These are phyloP conservation scores for Epirrhoe alternata DNA, from an alignment of 2,888 invertebrate genomes.

Conservation along the genomic window DNA sequence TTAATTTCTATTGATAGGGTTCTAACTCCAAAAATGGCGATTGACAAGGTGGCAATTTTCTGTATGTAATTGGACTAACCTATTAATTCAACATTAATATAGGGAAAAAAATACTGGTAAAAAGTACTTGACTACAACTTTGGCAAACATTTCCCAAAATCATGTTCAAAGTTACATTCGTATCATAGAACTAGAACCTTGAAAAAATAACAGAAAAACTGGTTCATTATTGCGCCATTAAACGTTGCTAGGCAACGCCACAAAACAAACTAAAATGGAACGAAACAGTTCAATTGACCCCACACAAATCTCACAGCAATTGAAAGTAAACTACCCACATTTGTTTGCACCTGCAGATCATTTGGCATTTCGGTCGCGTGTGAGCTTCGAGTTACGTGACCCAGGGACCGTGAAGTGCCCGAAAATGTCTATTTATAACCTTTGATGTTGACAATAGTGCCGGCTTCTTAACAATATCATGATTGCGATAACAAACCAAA, in stretches of 20 bases:
- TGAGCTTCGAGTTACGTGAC: conserved; percentile 33
- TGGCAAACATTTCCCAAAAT: too few relatives aligned
- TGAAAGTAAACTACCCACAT: conserved; percentile 34
- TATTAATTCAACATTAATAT: not conserved
- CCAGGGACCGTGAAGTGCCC: conserved; percentile 24
- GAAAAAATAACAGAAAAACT: too few relatives aligned
- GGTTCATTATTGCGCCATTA: not conserved
- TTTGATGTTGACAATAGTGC: conserved; percentile 27
- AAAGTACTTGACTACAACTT: too few relatives aligned
- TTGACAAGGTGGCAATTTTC: conserved; percentile 8
- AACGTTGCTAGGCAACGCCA: conserved; percentile 24
- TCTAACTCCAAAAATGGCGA: conserved; percentile 1
- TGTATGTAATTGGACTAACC: not conserved
- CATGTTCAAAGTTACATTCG: not conserved
- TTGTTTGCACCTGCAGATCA: conserved; percentile 41
- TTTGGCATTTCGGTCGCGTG: conserved; percentile 46
- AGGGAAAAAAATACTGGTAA: not conserved
- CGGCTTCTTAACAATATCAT: not conserved
- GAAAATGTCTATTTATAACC: conserved; percentile 29
- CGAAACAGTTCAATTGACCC: conserved; percentile 18
- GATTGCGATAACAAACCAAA: not conserved
- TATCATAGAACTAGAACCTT: too few relatives aligned
- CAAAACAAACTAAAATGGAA: conserved; percentile 12
- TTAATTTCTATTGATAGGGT: conserved; percentile 20
- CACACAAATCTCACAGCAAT: conserved; percentile 30